phyloP scores from a whole-genome alignment of 2,797 vertebrate genomes.

The Acridotheres tristis region DNA sequence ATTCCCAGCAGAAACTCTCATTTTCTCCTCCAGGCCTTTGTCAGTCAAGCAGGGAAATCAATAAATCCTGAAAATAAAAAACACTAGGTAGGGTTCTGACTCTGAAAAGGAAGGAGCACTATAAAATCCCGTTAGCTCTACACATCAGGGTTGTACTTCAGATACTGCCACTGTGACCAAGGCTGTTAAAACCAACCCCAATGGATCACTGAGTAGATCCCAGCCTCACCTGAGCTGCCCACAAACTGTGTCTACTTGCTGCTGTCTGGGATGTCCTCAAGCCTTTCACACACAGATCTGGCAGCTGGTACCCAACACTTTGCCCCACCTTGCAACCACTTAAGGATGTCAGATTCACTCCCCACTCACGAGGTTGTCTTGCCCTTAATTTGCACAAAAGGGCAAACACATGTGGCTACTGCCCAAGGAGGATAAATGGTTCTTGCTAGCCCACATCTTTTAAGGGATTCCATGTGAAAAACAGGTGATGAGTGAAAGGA shows the following conservation, averaged over 20 bases:
- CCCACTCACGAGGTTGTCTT: not conserved
- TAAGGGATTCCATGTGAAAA: not conserved
- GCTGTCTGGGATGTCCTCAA: not conserved
- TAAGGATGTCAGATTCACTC: not conserved
- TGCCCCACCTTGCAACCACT: not conserved
- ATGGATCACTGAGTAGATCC: not conserved
- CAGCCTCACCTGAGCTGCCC: not conserved
- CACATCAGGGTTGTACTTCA: accelerated
- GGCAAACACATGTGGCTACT: not conserved
- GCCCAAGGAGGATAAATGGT: not conserved
- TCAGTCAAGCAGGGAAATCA: conserved; percentile 1
- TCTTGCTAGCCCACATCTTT: not conserved
- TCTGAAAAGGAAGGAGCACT: not conserved
- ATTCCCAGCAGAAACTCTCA: not conserved
- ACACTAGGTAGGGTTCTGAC: not conserved
- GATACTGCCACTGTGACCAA: not conserved
- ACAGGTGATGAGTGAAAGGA: not conserved
- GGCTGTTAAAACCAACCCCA: not conserved
- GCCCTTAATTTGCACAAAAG: not conserved
- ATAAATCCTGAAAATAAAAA: conserved; percentile 13
- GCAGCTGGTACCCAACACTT: not conserved
- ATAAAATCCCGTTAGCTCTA: not conserved
- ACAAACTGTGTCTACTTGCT: not conserved
- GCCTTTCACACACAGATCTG: not conserved
- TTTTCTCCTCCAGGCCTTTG: not conserved